A percentile compares a stretch with the other conserved stretches of the same genome.
Conservation (phyloP, 2,888 invertebrate genomes). For the Hydriomena furcata region DNA sequence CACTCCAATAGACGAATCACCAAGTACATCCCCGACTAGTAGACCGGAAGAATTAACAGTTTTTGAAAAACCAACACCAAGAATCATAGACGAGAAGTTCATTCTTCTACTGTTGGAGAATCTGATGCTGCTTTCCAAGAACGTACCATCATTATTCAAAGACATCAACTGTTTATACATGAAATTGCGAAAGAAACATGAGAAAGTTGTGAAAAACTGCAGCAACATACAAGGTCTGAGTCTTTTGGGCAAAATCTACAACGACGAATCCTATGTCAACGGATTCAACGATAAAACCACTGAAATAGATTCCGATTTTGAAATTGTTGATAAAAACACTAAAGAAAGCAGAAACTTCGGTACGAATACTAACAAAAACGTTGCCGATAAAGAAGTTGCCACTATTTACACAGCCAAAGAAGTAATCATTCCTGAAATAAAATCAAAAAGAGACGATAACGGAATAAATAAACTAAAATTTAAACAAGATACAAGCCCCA, state of each 20-base stretch:
- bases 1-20: constrained; percentile 22
- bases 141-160: constrained; percentile 54
- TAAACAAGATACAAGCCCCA: constrained; percentile 3
- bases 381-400: constrained; percentile 17
- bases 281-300: constrained; percentile 43
- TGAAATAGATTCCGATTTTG: constrained; percentile 30
- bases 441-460: constrained; percentile 8
- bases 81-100: constrained; percentile 64
- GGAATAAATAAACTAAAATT: neutral
- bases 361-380: constrained; percentile 21
- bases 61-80: constrained; percentile 50
- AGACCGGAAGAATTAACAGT: constrained; percentile 41
- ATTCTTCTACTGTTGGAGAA: constrained; percentile 66
- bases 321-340: constrained; percentile 19
- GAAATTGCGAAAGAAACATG: constrained; percentile 58
- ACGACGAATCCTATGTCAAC: constrained; percentile 41
- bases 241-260: constrained; percentile 63
- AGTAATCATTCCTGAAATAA: neutral
- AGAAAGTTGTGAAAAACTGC: constrained; percentile 46
- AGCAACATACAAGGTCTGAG: constrained; percentile 51
- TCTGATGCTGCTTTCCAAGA: constrained; percentile 57
- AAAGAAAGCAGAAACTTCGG: constrained; percentile 12
- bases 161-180: constrained; percentile 59
- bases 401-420: constrained; percentile 3
- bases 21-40: constrained; percentile 19